phyloP scores from a whole-genome alignment of 2,888 invertebrate species.

The Ceriagrion tenellum region DNA sequence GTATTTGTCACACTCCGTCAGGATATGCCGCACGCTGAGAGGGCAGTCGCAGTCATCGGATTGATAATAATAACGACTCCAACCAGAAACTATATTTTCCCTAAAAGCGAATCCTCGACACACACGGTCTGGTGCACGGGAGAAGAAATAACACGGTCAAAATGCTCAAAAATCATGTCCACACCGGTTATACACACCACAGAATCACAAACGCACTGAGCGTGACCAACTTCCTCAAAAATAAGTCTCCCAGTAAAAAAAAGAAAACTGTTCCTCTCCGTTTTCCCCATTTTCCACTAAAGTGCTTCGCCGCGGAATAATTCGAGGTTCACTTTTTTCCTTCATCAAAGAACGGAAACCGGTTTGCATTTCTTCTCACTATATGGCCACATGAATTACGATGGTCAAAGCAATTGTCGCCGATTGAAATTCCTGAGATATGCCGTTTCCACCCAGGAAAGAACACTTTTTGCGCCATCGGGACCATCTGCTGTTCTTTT shows the following conservation, averaged over 20 bases:
- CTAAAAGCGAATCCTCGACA: too few relatives aligned
- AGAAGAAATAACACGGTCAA: too few relatives aligned
- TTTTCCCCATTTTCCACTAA: not conserved
- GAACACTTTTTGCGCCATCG: too few relatives aligned
- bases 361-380: not conserved
- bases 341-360: not conserved
- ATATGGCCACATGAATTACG: not conserved
- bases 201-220: not conserved
- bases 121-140: too few relatives aligned
- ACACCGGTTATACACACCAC: not conserved
- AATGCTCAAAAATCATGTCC: not conserved
- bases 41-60: too few relatives aligned
- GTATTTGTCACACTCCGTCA: too few relatives aligned
- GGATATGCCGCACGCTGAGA: too few relatives aligned
- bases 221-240: not conserved
- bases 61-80: too few relatives aligned
- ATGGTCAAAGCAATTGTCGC: constrained; percentile 7
- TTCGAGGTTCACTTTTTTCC: not conserved
- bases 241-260: too few relatives aligned
- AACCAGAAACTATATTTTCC: too few relatives aligned
- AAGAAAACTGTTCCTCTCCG: not conserved
- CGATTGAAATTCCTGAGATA: not conserved
- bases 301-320: not conserved
- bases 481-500: too few relatives aligned
- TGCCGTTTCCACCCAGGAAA: too few relatives aligned